Evolutionary conservation across 2,797 vertebrate genomes (phyloP).

Genomic region (Margarornis squamiger): DNA sequence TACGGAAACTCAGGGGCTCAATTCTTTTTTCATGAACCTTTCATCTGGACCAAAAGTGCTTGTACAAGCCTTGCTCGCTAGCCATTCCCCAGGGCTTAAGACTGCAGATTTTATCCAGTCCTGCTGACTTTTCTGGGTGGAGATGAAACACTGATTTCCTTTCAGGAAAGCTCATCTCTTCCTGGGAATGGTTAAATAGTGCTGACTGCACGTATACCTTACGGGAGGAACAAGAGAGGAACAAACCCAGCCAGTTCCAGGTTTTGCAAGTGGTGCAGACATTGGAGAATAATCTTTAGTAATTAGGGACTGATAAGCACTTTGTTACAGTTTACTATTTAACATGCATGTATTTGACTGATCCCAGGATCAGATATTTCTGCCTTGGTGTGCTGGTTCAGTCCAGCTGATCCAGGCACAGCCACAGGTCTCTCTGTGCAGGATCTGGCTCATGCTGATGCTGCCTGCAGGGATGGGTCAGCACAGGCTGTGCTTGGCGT

Average conservation of each 20-base stretch:
- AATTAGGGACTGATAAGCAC: neutral
- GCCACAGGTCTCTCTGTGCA: neutral
- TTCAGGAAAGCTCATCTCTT: conserved; percentile 58
- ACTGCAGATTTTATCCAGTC: neutral
- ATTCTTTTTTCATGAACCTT: neutral
- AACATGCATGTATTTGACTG: neutral
- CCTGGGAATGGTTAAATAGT: conserved; percentile 16
- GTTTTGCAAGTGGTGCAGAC: conserved; percentile 31
- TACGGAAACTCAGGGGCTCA: neutral
- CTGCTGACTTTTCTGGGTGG: conserved; percentile 32
- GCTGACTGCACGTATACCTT: neutral
- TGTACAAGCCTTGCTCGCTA: neutral
- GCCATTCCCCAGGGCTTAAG: neutral
- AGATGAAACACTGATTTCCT: conserved; percentile 34
- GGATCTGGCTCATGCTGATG: neutral
- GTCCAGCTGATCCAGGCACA: neutral
- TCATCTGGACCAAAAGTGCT: neutral
- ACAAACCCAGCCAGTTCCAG: conserved; percentile 17
- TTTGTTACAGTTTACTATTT: neutral
- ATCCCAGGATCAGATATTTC: neutral
- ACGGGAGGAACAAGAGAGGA: neutral
- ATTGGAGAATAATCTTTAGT: neutral
- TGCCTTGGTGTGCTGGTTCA: neutral
- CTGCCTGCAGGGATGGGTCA: neutral
- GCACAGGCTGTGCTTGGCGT: neutral